phyloP scores from a whole-genome alignment of 2,113 vertebrate genomes.

The Oreotrochilus melanogaster region DNA sequence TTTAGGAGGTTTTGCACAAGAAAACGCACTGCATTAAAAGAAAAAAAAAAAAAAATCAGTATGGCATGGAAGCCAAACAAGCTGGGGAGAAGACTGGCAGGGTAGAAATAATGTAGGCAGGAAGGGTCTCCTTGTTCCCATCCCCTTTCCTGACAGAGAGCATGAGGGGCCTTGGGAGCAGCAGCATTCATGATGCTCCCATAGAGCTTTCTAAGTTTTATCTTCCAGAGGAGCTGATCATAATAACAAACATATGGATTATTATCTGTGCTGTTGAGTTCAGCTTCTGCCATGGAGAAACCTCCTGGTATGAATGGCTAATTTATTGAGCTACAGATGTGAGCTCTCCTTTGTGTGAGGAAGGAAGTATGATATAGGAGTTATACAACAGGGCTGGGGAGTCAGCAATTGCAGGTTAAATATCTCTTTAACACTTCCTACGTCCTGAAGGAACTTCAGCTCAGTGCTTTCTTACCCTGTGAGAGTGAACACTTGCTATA shows the following conservation, averaged over 20 bases:
- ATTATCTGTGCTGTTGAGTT: conserved; percentile 34
- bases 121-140: neutral
- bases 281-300: conserved; percentile 28
- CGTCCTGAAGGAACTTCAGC: neutral
- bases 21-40: conserved; percentile 41
- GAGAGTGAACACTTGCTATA: neutral
- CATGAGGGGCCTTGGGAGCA: neutral
- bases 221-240: conserved; percentile 20
- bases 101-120: neutral
- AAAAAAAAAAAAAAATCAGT: conserved; percentile 23
- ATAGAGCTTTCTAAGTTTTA: neutral
- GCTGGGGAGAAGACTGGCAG: neutral
- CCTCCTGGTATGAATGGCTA: conserved; percentile 14
- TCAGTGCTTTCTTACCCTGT: neutral
- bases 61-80: conserved; percentile 30
- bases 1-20: conserved; percentile 32
- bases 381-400: neutral
- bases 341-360: neutral
- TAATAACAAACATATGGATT: conserved; percentile 52
- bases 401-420: neutral
- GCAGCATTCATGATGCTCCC: neutral
- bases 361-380: neutral
- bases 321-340: conserved; percentile 36
- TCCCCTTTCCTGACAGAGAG: neutral
- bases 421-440: neutral